phyloP scores from a whole-genome alignment of 2,888 invertebrate species.

The Malthinus seriepunctatus region DNA sequence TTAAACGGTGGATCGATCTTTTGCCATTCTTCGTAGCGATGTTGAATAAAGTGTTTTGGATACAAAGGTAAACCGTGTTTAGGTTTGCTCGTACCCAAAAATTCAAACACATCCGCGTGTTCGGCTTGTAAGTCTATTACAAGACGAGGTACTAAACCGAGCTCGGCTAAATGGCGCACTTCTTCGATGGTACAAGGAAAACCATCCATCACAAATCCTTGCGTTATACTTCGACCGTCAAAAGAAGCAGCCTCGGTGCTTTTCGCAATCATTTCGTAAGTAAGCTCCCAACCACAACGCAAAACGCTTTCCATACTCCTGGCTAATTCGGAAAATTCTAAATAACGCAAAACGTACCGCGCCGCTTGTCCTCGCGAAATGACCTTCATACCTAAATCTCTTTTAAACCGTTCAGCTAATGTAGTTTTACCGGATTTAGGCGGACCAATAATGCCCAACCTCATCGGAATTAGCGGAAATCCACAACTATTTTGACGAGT shows the following conservation, averaged over 20 bases:
- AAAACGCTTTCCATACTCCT: conserved; percentile 52
- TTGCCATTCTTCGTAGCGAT: conserved; percentile 56
- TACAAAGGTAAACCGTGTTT: conserved; percentile 39
- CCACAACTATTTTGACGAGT: conserved; percentile 52
- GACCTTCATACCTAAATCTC: conserved; percentile 59
- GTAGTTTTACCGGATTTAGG: conserved; percentile 66
- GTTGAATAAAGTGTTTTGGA: conserved; percentile 48
- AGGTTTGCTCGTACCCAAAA: conserved; percentile 51
- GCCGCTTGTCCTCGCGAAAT: conserved; percentile 61
- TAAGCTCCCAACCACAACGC: conserved; percentile 54
- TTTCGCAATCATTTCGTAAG: conserved; percentile 55
- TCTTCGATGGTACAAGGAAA: conserved; percentile 61
- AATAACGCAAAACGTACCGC: conserved; percentile 56
- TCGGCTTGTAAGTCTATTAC: conserved; percentile 59
- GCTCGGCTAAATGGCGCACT: conserved; percentile 55
- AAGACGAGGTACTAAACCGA: conserved; percentile 62
- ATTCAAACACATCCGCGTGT: conserved; percentile 50
- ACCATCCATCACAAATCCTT: conserved; percentile 67
- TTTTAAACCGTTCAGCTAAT: conserved; percentile 59
- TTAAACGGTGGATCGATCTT: conserved; percentile 49
- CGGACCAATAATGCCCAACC: conserved; percentile 63
- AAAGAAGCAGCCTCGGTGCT: conserved; percentile 59
- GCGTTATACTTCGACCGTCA: conserved; percentile 56
- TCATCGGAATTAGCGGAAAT: conserved; percentile 58
- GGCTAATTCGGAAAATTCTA: conserved; percentile 60